Evolutionary conservation across 1,140 invertebrate genomes (phyloP).

Genomic region (Steinernema feltiae): DNA sequence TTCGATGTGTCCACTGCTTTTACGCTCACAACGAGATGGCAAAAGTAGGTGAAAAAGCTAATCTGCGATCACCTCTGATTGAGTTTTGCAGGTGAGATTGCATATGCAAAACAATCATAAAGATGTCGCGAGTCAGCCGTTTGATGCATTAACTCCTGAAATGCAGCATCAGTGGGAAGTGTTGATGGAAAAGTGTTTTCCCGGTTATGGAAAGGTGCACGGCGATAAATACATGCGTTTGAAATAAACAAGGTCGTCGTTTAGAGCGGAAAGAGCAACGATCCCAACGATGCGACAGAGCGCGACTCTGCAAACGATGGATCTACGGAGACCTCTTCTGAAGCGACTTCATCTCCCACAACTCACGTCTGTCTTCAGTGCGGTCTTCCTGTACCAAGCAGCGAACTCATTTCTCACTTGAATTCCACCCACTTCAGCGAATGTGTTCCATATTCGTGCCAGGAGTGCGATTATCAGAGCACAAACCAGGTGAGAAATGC

Average conservation of each 20-base stretch:
- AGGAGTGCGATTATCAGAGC: not conserved
- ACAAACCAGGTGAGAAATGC: not conserved
- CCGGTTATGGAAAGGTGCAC: conserved; percentile 17
- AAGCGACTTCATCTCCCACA: not conserved
- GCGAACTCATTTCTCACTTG: not conserved
- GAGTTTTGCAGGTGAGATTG: conserved; percentile 13
- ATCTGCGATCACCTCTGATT: not conserved
- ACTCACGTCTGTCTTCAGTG: conserved; percentile 5
- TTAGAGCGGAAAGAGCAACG: conserved; percentile 3
- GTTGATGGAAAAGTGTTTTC: conserved; percentile 28
- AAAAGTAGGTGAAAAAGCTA: conserved; percentile 11
- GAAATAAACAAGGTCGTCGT: not conserved
- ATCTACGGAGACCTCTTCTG: not conserved
- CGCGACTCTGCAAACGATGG: not conserved
- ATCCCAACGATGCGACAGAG: not conserved
- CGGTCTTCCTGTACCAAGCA: not conserved
- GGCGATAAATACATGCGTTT: not conserved
- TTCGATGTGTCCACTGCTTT: conserved; percentile 26
- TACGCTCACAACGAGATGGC: conserved; percentile 32
- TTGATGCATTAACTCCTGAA: conserved; percentile 18
- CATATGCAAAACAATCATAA: conserved; percentile 27
- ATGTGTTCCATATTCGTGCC: not conserved
- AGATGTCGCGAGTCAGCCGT: conserved; percentile 17
- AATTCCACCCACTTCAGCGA: not conserved
- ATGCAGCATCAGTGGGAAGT: conserved; percentile 27